phyloP scores from a whole-genome alignment of 2,797 vertebrate species.

The Agapornis canus region DNA sequence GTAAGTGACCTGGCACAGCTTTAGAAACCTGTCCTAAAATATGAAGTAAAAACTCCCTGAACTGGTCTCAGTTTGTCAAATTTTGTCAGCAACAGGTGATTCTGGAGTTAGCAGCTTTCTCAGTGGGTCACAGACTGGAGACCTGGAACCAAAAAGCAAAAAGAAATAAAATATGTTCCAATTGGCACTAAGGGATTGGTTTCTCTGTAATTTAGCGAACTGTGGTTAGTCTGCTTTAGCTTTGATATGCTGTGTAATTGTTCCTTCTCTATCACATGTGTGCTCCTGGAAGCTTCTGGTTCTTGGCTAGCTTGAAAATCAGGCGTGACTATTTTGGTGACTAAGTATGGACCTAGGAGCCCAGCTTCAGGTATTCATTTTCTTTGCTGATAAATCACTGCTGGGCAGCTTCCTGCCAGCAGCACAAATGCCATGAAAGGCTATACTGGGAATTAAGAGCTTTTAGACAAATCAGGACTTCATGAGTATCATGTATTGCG shows the following conservation, averaged over 20 bases:
- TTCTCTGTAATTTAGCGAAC: neutral
- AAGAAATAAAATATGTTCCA: neutral
- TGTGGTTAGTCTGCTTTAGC: neutral
- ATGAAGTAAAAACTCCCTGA: neutral
- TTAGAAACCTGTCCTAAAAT: neutral
- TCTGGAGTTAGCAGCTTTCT: neutral
- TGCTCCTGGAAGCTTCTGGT: constrained; percentile 1
- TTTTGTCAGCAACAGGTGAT: neutral
- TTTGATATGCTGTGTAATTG: constrained; percentile 4
- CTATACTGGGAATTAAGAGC: constrained; percentile 1
- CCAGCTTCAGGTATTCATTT: neutral
- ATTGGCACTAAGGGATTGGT: neutral
- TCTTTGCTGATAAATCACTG: neutral
- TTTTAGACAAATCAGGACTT: constrained; percentile 8
- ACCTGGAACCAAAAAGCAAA: neutral
- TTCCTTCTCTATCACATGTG: neutral
- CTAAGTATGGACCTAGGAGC: neutral
- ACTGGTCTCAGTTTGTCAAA: neutral
- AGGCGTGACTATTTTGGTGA: constrained; percentile 28
- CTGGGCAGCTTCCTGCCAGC: neutral
- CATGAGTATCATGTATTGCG: neutral
- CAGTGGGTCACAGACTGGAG: neutral
- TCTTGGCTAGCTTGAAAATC: constrained; percentile 40
- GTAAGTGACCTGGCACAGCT: neutral
- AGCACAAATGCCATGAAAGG: neutral